phyloP scores from a whole-genome alignment of 2,113 vertebrate species.

The Vireo altiloquus region DNA sequence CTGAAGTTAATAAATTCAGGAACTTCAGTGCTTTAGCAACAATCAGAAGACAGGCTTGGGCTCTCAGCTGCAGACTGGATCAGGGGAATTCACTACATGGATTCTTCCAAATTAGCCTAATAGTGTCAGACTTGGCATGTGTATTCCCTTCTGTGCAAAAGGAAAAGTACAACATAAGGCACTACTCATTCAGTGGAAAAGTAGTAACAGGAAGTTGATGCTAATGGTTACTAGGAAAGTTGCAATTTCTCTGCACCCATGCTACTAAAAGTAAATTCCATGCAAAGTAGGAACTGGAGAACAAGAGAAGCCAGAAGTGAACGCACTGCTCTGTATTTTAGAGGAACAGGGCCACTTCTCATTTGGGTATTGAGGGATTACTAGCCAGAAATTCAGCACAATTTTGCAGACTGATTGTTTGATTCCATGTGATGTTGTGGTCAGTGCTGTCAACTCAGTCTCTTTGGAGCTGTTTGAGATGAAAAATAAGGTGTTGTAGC shows the following conservation, averaged over 20 bases:
- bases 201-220: not conserved
- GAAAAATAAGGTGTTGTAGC: not conserved
- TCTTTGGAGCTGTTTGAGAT: not conserved
- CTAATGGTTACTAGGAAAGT: not conserved
- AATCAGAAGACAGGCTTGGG: not conserved
- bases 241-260: not conserved
- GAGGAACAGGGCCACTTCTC: not conserved
- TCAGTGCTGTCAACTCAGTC: not conserved
- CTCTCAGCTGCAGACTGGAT: not conserved
- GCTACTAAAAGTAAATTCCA: not conserved
- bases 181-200: rapidly evolving
- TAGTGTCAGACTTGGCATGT: not conserved
- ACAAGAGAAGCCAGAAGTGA: not conserved
- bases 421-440: not conserved
- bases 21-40: not conserved
- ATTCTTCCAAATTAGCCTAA: not conserved
- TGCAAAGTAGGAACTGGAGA: not conserved
- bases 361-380: not conserved
- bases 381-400: not conserved
- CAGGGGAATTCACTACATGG: not conserved
- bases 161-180: not conserved
- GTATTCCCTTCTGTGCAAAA: not conserved
- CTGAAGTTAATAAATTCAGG: not conserved
- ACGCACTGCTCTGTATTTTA: not conserved
- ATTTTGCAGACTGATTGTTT: not conserved